Base-by-base conservation (phyloP, 2,113 vertebrate genomes). In the Semnornis frantzii region DNA sequence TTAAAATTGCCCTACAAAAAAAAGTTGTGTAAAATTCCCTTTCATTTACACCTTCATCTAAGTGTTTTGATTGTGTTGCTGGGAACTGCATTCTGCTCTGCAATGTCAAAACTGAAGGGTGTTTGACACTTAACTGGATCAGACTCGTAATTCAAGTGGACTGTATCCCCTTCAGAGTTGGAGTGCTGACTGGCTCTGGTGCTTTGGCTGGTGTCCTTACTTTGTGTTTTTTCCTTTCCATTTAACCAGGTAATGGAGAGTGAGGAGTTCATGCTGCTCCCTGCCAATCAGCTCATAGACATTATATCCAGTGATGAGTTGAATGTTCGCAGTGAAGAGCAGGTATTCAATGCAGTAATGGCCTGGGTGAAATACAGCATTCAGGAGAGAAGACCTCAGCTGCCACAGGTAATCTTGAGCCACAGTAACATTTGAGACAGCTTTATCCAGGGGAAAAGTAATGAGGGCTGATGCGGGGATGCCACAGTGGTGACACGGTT, bases 301-400 rank as follows among this genome's bases (percentile, higher is more conserved):
- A 99, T 99, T 31, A 99, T 99, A 94, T 99, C 99, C 87, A 99
- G 99, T 31, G 99, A 99, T 10, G 99, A 99, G 97, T 97, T 99
- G 33, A 99, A 99, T 0, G 99, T 99, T 59, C 99, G 99, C 55
- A 99, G 99, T 3, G 99, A 99, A 77, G 99, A 99, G 95, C 99
- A 99, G 94, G 99, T 99, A 73, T 99, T 99, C 97, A 99, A 98
- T 5, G 99, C 99, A 0, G 99, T 99, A 83, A 99, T 99, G 99
- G 99, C 99, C 73, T 99, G 99, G 99, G 99, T 99, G 71, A 99
- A 99, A 84, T 99, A 99, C 97, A 99, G 99, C 97, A 99, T 99
- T 95, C 99, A 99, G 94, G 99, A 99, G 71, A 98, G 99, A 59
- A 97, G 99, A 37, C 99, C 98, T 18, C 99, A 99, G 93, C 97